These are phyloP conservation scores for Otus scops DNA, from an alignment of 2,797 vertebrate species.

Conservation along the genomic window DNA sequence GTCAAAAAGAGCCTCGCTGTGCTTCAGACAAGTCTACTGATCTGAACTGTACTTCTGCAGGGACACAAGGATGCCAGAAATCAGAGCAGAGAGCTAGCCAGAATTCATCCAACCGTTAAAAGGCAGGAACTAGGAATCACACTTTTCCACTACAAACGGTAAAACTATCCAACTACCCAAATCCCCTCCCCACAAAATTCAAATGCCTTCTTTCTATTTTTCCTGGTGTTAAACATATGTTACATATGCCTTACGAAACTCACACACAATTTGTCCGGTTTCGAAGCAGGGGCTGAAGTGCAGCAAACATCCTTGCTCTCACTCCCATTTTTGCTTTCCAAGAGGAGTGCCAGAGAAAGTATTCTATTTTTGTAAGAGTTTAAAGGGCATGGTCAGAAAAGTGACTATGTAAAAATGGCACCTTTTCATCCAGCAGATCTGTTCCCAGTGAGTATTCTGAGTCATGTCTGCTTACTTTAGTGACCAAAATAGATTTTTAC, in stretches of 20 bases:
- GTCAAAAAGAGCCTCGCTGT: background rate
- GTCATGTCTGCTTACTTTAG: constrained; percentile 72
- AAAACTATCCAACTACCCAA: constrained; percentile 7
- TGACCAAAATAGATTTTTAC: constrained; percentile 70
- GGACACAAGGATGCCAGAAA: background rate
- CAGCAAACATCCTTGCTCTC: background rate
- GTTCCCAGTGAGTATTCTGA: constrained; percentile 70
- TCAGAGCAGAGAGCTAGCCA: rapidly evolving
- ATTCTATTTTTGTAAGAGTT: constrained; percentile 61
- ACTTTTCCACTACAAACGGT: constrained; percentile 5
- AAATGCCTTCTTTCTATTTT: constrained; percentile 9
- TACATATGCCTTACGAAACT: background rate
- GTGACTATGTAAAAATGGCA: constrained; percentile 71
- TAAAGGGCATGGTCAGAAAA: constrained; percentile 69
- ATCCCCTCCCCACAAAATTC: constrained; percentile 8
- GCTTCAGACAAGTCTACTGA: background rate
- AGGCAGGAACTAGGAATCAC: background rate
- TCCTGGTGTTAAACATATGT: constrained; percentile 38
- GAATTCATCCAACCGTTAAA: background rate
- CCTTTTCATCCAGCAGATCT: constrained; percentile 67
- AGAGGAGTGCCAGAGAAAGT: constrained; percentile 38
- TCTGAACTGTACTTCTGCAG: background rate
- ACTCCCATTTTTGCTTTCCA: constrained; percentile 25
- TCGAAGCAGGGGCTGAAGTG: background rate
- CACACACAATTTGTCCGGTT: background rate